phyloP scores from a whole-genome alignment of 2,797 vertebrate species.

The Siniperca obscura region DNA sequence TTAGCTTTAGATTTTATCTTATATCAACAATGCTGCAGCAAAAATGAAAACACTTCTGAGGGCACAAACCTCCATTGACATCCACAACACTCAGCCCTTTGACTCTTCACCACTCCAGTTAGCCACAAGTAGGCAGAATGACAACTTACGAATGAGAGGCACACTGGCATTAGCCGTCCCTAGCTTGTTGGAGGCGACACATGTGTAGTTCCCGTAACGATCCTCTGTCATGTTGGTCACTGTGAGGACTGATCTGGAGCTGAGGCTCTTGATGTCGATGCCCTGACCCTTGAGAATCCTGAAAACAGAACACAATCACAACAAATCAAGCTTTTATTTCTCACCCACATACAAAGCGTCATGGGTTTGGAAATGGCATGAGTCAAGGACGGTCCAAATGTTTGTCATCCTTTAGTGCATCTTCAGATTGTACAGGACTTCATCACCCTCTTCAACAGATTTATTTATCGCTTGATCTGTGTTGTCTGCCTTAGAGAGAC shows the following conservation, averaged over 20 bases:
- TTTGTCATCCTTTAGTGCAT: slow-evolving; percentile 64
- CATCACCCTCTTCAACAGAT: slow-evolving; percentile 69
- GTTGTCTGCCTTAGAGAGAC: slow-evolving; percentile 51
- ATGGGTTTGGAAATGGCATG: background rate
- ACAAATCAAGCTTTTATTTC: slow-evolving; percentile 49
- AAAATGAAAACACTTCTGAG: slow-evolving; percentile 28
- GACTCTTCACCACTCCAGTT: slow-evolving; percentile 54
- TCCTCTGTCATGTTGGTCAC: slow-evolving; percentile 99
- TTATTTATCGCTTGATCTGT: slow-evolving; percentile 58
- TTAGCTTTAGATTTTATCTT: slow-evolving; percentile 15
- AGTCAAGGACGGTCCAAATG: slow-evolving; percentile 54
- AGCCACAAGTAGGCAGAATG: slow-evolving; percentile 64
- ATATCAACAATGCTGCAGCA: slow-evolving; percentile 23
- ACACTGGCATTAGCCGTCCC: slow-evolving; percentile 96
- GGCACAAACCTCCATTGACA: slow-evolving; percentile 28
- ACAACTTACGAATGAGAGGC: slow-evolving; percentile 97
- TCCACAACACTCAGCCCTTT: slow-evolving; percentile 46
- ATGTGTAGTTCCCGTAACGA: slow-evolving; percentile 99
- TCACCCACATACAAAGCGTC: slow-evolving; percentile 23
- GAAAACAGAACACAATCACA: slow-evolving; percentile 65
- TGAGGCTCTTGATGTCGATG: slow-evolving; percentile 96
- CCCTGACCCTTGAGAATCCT: slow-evolving; percentile 97
- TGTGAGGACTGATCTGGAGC: slow-evolving; percentile 96
- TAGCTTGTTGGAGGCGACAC: slow-evolving; percentile 96
- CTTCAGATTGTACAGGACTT: slow-evolving; percentile 60